Conservation (phyloP, 2,797 vertebrate genomes). For the Lagocephalus sceleratus region DNA sequence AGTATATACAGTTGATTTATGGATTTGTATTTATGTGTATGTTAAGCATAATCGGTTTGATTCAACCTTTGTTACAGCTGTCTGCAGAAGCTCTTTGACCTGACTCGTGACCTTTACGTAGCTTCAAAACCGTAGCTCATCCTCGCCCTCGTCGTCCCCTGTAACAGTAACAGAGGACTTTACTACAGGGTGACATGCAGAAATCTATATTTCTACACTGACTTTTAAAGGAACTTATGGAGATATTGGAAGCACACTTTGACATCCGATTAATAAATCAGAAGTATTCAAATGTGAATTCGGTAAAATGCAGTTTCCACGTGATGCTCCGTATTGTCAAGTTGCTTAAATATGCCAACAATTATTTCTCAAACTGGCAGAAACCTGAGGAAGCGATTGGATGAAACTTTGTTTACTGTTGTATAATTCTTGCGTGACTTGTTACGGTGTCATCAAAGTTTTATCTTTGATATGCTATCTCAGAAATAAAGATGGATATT, state of each 20-base stretch:
- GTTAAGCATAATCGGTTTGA: constrained; percentile 50
- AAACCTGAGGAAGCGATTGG: constrained; percentile 34
- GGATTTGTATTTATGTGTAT: constrained; percentile 67
- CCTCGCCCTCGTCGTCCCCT: constrained; percentile 19
- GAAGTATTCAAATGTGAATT: no score
- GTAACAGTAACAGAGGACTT: constrained; percentile 25
- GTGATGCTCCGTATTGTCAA: no score
- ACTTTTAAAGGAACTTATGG: constrained; percentile 2
- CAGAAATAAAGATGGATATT: constrained; percentile 91
- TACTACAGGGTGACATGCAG: constrained; percentile 10
- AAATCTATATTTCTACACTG: constrained; percentile 17
- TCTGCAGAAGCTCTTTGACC: constrained; percentile 16
- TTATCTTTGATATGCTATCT: constrained; percentile 90
- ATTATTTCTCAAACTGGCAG: constrained; percentile 14
- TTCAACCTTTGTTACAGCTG: constrained; percentile 46
- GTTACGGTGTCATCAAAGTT: constrained; percentile 80
- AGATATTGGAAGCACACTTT: constrained; percentile 2
- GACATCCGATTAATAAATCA: no score
- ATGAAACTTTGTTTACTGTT: constrained; percentile 75
- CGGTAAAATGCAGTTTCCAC: no score
- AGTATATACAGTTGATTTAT: constrained; percentile 60
- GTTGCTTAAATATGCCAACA: background rate
- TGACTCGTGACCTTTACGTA: no score
- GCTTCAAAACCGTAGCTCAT: no score
- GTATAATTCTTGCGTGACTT: constrained; percentile 85